Evolutionary conservation across 2,888 invertebrate genomes (phyloP).

Genomic region (Orchesella flavescens): DNA sequence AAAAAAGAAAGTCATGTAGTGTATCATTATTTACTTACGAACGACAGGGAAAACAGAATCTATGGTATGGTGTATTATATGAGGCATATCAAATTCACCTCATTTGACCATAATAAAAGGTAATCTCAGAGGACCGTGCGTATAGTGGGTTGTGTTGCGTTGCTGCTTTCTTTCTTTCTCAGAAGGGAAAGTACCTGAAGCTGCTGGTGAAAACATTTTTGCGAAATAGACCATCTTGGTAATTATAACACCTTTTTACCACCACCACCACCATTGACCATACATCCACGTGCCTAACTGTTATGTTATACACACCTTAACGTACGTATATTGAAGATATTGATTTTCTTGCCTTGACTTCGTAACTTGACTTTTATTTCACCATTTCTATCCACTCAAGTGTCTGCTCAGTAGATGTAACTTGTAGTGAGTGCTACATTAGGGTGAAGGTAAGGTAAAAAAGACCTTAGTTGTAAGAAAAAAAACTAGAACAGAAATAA

Average conservation of each 20-base stretch:
- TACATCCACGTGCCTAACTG: no score
- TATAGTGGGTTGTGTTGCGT: no score
- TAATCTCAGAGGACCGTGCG: no score
- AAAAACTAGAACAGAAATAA: not conserved
- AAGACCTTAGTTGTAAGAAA: not conserved
- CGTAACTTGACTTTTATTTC: conserved; percentile 36
- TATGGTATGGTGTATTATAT: not conserved
- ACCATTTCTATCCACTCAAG: conserved; percentile 2
- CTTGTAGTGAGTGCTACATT: not conserved
- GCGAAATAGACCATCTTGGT: conserved; percentile 6
- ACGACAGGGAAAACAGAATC: not conserved
- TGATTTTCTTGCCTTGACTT: conserved; percentile 29
- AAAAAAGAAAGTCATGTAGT: not conserved
- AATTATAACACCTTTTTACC: conserved; percentile 31
- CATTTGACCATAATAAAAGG: conserved; percentile 15
- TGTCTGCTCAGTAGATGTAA: not conserved
- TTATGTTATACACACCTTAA: not conserved
- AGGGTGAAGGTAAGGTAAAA: not conserved
- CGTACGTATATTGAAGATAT: conserved; percentile 11
- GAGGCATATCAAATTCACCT: not conserved
- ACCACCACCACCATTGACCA: not conserved
- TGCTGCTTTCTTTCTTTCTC: no score
- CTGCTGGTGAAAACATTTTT: not conserved
- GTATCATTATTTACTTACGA: conserved; percentile 23
- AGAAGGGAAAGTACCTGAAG: conserved; percentile 13